A percentile compares a stretch with the other conserved stretches of the same genome.
Conservation (phyloP, 2,797 vertebrate genomes). For the Eupleurogrammus muticus region DNA sequence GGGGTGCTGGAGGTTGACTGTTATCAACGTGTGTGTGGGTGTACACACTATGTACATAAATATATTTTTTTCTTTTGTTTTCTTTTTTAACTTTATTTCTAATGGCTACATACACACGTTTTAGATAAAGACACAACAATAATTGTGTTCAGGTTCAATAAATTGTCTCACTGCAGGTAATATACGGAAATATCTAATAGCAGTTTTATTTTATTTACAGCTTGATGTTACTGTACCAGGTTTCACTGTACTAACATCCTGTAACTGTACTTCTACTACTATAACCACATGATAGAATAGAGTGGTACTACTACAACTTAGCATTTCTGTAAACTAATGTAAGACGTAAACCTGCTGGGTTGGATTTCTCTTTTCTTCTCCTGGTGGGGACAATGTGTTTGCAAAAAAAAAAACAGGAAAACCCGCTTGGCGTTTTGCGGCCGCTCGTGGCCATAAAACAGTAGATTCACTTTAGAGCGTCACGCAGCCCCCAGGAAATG, state of each 20-base stretch:
- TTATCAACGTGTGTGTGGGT: constrained; percentile 42
- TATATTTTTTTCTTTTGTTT: constrained; percentile 19
- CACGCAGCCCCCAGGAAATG: too few species aligned
- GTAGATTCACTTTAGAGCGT: too few species aligned
- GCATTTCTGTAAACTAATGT: too few species aligned
- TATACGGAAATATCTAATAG: neutral
- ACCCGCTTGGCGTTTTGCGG: too few species aligned
- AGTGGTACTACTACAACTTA: too few species aligned
- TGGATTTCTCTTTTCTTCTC: too few species aligned
- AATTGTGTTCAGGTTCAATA: constrained; percentile 16
- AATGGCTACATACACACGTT: neutral
- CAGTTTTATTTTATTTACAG: constrained; percentile 1
- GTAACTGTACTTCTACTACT: constrained; percentile 1
- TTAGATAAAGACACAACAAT: constrained; percentile 10
- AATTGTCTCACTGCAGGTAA: constrained; percentile 22
- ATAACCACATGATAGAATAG: neutral
- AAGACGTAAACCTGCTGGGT: too few species aligned
- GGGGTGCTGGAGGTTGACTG: constrained; percentile 36
- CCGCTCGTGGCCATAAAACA: too few species aligned
- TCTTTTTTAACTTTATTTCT: constrained; percentile 9
- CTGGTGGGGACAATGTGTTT: too few species aligned
- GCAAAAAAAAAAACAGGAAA: too few species aligned
- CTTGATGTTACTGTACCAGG: neutral
- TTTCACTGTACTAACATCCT: constrained; percentile 1
- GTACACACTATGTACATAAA: constrained; percentile 27